Conservation (phyloP, 2,113 vertebrate species). For the Antennarius striatus region DNA sequence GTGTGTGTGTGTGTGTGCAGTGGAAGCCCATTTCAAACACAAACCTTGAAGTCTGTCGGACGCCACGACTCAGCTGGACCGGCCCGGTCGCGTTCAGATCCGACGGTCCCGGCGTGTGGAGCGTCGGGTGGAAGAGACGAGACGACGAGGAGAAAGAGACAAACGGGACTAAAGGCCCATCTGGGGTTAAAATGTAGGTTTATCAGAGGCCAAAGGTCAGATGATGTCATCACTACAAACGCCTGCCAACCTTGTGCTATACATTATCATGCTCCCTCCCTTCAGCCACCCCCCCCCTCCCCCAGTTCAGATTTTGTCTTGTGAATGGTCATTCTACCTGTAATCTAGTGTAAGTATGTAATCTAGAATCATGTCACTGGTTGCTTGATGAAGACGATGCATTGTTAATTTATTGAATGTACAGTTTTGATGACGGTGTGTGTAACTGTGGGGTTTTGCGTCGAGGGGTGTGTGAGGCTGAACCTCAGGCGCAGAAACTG, state of each 20-base stretch:
- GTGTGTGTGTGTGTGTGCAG: constrained; percentile 72
- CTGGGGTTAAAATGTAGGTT: neutral
- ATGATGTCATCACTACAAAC: constrained; percentile 57
- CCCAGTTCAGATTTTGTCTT: constrained; percentile 40
- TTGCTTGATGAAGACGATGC: constrained; percentile 60
- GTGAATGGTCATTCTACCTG: constrained; percentile 66
- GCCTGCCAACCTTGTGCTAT: constrained; percentile 46
- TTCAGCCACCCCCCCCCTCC: constrained; percentile 13
- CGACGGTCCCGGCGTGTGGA: constrained; percentile 27
- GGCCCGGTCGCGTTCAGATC: constrained; percentile 42
- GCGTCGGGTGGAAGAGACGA: constrained; percentile 3
- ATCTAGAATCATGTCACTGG: constrained; percentile 68
- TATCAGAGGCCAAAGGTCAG: constrained; percentile 31
- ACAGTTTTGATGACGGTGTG: constrained; percentile 65
- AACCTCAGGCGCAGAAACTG: constrained; percentile 50
- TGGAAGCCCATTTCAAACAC: constrained; percentile 99
- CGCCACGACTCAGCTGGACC: constrained; percentile 20
- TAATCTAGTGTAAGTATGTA: constrained; percentile 73
- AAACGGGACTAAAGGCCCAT: constrained; percentile 16
- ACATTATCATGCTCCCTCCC: constrained; percentile 28
- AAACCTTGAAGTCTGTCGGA: constrained; percentile 84
- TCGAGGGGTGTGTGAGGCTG: constrained; percentile 52
- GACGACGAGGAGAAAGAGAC: constrained; percentile 4
- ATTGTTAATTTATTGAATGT: constrained; percentile 77
- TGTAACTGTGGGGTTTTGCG: constrained; percentile 37